A percentile compares a stretch with the other conserved stretches of the same genome.
Conservation (phyloP, 2,888 invertebrate genomes). For the Apamea monoglypha region DNA sequence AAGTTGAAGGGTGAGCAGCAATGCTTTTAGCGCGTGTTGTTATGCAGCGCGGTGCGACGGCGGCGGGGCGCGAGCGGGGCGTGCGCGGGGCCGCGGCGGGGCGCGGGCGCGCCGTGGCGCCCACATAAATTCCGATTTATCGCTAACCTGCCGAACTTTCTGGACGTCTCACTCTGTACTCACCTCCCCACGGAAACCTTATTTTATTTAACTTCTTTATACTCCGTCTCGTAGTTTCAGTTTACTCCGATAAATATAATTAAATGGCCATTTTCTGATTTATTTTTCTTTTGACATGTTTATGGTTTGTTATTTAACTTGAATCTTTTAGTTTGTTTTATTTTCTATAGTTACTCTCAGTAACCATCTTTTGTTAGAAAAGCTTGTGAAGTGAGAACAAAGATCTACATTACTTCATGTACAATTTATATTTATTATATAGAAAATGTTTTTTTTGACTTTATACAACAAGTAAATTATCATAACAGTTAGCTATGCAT, state of each 20-base stretch:
- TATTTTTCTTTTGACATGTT: slow-evolving; percentile 51
- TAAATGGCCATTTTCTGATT: slow-evolving; percentile 71
- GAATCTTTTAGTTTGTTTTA: slow-evolving; percentile 5
- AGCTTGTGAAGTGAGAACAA: slow-evolving; percentile 18
- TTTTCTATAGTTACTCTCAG: slow-evolving; percentile 5
- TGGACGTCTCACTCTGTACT: slow-evolving; percentile 80
- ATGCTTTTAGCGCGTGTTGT: slow-evolving; percentile 78
- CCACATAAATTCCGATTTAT: slow-evolving; percentile 88
- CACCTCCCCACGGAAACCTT: slow-evolving; percentile 82
- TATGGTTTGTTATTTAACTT: slow-evolving; percentile 34
- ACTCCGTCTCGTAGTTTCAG: slow-evolving; percentile 73
- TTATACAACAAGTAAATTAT: neutral
- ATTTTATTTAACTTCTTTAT: slow-evolving; percentile 87
- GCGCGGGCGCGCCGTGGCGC: slow-evolving; percentile 71
- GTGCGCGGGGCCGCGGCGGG: slow-evolving; percentile 72
- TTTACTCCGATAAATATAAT: slow-evolving; percentile 77
- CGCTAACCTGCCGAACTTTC: slow-evolving; percentile 88
- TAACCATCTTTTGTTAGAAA: neutral
- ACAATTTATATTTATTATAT: neutral
- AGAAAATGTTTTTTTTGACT: slow-evolving; percentile 9
- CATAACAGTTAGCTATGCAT: neutral
- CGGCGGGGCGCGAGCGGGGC: slow-evolving; percentile 45
- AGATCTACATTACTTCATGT: neutral
- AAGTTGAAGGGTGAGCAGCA: slow-evolving; percentile 69
- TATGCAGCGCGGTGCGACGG: slow-evolving; percentile 69